These are phyloP conservation scores for Cacatua alba DNA, from an alignment of 2,113 vertebrate genomes.

Conservation along the genomic window DNA sequence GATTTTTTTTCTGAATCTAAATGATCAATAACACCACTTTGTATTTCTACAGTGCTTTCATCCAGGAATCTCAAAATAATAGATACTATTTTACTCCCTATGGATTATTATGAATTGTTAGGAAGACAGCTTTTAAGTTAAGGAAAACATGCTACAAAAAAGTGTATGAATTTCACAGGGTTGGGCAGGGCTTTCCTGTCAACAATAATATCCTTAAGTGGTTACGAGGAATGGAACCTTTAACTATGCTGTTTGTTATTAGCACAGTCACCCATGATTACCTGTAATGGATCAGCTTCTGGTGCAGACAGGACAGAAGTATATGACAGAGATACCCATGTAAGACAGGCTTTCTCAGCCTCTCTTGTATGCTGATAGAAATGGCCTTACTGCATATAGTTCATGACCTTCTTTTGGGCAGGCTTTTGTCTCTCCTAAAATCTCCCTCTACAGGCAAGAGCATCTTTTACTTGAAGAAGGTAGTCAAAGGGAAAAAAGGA, in stretches of 20 bases:
- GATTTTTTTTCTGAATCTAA: neutral
- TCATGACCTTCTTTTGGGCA: neutral
- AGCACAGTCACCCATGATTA: neutral
- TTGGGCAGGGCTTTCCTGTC: neutral
- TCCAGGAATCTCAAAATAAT: neutral
- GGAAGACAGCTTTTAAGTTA: neutral
- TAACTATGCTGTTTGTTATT: neutral
- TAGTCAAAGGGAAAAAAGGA: neutral
- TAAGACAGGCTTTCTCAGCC: neutral
- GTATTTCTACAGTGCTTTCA: neutral
- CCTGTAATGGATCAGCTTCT: neutral
- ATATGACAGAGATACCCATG: neutral
- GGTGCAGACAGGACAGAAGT: neutral
- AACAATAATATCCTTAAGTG: neutral
- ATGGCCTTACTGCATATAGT: neutral
- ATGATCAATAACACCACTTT: neutral
- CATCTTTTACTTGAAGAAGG: neutral
- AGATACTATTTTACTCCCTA: neutral
- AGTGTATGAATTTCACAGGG: neutral
- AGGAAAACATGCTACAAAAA: neutral
- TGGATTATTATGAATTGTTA: neutral
- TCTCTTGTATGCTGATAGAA: neutral
- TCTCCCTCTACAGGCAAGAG: neutral
- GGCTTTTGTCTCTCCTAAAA: neutral
- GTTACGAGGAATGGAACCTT: neutral